Conservation (phyloP, 2,113 vertebrate genomes). For the Hyperopisus bebe region DNA sequence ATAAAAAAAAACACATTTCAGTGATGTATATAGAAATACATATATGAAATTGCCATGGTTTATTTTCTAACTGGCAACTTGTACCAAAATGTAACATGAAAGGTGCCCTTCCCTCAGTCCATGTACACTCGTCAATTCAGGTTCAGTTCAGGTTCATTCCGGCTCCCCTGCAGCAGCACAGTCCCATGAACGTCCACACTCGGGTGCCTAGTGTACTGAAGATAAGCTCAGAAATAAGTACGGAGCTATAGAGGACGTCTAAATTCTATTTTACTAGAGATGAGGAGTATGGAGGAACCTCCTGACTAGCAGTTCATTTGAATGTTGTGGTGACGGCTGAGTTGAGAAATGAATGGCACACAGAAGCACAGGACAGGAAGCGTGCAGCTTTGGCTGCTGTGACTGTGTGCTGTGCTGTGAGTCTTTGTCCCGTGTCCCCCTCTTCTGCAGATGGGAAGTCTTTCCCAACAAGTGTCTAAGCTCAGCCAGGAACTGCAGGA, state of each 20-base stretch:
- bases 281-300: neutral
- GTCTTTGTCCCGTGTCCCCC: neutral
- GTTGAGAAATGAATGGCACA: neutral
- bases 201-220: neutral
- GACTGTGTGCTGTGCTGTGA: too few species aligned
- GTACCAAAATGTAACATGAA: neutral
- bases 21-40: neutral
- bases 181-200: too few species aligned
- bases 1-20: neutral
- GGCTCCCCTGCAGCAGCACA: too few species aligned
- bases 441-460: slow-evolving; percentile 58
- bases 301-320: neutral
- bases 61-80: neutral
- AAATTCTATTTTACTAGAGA: neutral
- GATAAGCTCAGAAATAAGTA: neutral
- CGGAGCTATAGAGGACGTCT: neutral
- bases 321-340: neutral
- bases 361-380: neutral
- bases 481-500: slow-evolving; percentile 70
- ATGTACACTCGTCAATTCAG: too few species aligned
- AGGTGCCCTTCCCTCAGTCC: neutral
- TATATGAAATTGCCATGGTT: neutral
- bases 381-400: neutral
- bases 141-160: neutral
- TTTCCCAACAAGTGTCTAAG: slow-evolving; percentile 65